Conservation (phyloP, 2,888 invertebrate genomes). For the Shargacucullia verbasci region DNA sequence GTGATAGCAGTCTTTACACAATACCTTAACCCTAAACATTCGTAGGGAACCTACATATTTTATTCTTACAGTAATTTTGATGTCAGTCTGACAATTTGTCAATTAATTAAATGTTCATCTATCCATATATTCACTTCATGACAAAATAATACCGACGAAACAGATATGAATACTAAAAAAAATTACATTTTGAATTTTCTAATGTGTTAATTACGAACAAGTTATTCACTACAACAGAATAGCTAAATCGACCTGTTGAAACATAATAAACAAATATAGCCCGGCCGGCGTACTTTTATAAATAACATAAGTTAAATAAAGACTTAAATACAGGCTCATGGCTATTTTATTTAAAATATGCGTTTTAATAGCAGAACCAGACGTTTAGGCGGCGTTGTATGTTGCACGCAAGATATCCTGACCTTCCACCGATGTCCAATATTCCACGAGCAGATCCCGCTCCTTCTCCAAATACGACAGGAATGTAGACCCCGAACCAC, state of each 20-base stretch:
- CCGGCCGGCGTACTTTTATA: background rate
- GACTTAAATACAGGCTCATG: constrained; percentile 17
- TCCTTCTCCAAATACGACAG: constrained; percentile 91
- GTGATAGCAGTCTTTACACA: constrained; percentile 52
- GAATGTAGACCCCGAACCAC: constrained; percentile 89
- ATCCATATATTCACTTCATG: constrained; percentile 5
- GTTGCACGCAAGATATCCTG: constrained; percentile 82
- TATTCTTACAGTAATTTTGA: constrained; percentile 47
- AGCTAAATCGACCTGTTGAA: constrained; percentile 4
- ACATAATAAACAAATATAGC: constrained; percentile 10
- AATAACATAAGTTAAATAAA: constrained; percentile 8
- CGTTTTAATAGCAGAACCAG: constrained; percentile 7
- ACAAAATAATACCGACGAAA: constrained; percentile 17
- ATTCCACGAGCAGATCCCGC: constrained; percentile 91
- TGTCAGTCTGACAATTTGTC: constrained; percentile 56
- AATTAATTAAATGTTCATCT: constrained; percentile 23
- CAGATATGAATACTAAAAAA: constrained; percentile 18
- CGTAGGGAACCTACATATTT: constrained; percentile 21
- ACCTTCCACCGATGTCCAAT: constrained; percentile 93
- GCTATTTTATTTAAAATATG: constrained; percentile 1
- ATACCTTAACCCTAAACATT: constrained; percentile 32
- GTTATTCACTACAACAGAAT: constrained; percentile 10
- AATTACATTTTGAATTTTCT: background rate
- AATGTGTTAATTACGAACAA: constrained; percentile 13
- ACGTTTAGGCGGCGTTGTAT: constrained; percentile 40